Conservation (phyloP, 2,888 invertebrate species). For the Ennomos fuscantarius region DNA sequence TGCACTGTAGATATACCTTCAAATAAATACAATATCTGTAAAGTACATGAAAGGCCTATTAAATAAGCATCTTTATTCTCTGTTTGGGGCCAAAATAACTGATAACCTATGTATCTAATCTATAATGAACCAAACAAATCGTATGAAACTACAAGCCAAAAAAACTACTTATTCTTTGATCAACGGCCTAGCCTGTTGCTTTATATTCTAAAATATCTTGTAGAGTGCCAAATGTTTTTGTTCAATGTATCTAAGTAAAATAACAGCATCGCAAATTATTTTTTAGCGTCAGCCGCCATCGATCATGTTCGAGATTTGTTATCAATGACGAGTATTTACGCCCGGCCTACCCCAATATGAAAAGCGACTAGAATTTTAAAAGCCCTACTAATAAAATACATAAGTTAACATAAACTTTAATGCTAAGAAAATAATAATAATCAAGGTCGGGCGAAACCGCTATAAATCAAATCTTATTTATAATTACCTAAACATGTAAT, state of each 20-base stretch:
- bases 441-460: no score
- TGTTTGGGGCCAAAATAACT: conserved; percentile 25
- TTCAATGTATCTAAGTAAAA: background rate
- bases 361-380: no score
- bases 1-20: background rate
- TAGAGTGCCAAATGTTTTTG: conserved; percentile 19
- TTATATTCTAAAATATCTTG: conserved; percentile 13
- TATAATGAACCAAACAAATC: no score
- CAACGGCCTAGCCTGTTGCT: conserved; percentile 21
- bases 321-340: no score
- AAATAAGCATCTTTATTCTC: conserved; percentile 8
- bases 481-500: no score
- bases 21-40: conserved; percentile 14
- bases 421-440: no score
- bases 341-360: no score
- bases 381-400: no score
- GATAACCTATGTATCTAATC: background rate
- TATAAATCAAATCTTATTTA: no score
- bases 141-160: background rate
- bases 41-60: conserved; percentile 15
- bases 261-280: background rate
- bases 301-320: background rate
- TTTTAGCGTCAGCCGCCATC: conserved; percentile 9
- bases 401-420: no score
- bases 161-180: background rate